These are phyloP conservation scores for Theocolax elegans DNA, from an alignment of 1,140 invertebrate genomes.

Conservation along the genomic window DNA sequence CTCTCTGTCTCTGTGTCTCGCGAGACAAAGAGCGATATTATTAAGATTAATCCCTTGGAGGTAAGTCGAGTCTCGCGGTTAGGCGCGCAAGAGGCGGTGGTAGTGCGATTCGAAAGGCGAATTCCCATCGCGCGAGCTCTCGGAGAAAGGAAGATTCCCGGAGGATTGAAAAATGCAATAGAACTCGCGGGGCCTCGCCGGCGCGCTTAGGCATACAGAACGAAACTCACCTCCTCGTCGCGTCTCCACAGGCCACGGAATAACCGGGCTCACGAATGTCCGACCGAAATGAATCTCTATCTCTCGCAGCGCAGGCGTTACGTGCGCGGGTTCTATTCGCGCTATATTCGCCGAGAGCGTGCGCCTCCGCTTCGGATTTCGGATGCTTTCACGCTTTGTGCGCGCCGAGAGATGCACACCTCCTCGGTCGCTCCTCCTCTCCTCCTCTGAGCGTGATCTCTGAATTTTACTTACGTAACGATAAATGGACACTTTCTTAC, in stretches of 20 bases:
- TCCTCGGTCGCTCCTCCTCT: too few species aligned
- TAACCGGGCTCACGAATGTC: background rate
- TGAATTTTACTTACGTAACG: too few species aligned
- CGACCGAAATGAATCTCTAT: constrained; percentile 17
- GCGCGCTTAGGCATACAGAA: background rate
- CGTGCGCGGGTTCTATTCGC: too few species aligned
- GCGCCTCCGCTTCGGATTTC: too few species aligned
- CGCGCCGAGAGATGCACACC: too few species aligned
- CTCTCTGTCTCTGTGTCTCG: background rate
- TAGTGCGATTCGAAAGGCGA: constrained; percentile 39
- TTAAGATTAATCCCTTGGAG: too few species aligned
- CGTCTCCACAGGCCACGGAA: background rate
- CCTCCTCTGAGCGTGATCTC: too few species aligned
- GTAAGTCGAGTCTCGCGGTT: background rate
- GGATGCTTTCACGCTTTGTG: too few species aligned
- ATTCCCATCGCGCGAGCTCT: constrained; percentile 9
- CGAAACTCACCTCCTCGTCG: background rate
- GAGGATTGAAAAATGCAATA: constrained; percentile 30
- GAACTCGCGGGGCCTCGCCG: background rate
- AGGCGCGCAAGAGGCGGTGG: background rate
- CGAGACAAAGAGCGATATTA: background rate
- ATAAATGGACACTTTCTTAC: too few species aligned
- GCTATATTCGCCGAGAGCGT: too few species aligned
- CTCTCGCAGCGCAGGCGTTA: background rate
- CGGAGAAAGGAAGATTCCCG: constrained; percentile 43